A percentile compares a stretch with the other conserved stretches of the same genome.
phyloP scores from a whole-genome alignment of 2,797 vertebrate species.

The Geotrypetes seraphini region DNA sequence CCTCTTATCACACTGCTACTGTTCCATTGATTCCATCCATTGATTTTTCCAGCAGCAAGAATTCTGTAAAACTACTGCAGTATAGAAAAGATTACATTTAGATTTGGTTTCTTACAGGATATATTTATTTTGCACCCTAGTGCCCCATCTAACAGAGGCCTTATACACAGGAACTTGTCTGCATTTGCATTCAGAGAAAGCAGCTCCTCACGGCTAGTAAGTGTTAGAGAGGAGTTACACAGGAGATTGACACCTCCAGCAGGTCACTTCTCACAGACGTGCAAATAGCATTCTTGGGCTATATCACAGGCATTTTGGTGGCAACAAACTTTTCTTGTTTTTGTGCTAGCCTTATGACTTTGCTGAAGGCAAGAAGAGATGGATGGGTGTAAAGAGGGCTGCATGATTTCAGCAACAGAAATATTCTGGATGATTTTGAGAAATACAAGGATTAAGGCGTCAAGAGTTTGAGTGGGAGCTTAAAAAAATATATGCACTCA shows the following conservation, averaged over 20 bases:
- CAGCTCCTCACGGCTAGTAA: slow-evolving; percentile 20
- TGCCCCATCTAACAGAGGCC: slow-evolving; percentile 28
- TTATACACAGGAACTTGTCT: slow-evolving; percentile 23
- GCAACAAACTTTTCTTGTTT: background rate
- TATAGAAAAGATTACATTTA: too few species aligned
- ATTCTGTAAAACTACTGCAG: too few species aligned
- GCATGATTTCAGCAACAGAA: background rate
- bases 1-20: too few species aligned
- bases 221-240: slow-evolving; percentile 22
- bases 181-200: slow-evolving; percentile 30
- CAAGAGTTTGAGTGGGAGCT: slow-evolving; percentile 2
- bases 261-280: slow-evolving; percentile 20
- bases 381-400: background rate
- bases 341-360: slow-evolving; percentile 5
- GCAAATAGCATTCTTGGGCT: slow-evolving; percentile 25
- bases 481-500: slow-evolving; percentile 4
- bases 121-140: slow-evolving; percentile 26
- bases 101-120: slow-evolving; percentile 38
- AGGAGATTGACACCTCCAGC: slow-evolving; percentile 9
- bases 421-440: background rate
- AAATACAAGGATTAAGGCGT: background rate
- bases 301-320: slow-evolving; percentile 26
- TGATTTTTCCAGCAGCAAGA: too few species aligned
- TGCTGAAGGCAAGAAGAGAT: background rate
- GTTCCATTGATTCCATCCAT: too few species aligned